phyloP scores from a whole-genome alignment of 2,888 invertebrate species.

The Octodonta nipae region DNA sequence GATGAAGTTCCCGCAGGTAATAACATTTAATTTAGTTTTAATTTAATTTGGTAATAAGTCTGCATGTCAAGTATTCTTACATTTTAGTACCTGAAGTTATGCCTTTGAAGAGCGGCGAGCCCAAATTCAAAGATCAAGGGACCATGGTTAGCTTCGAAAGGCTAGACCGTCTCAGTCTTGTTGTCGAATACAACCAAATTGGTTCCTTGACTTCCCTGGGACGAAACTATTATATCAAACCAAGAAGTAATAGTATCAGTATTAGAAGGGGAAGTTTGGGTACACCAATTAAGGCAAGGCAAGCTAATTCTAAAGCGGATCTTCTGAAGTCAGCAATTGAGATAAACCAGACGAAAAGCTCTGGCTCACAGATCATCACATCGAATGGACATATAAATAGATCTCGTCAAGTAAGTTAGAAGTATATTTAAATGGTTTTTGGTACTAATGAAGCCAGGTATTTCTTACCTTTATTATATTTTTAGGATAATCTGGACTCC shows the following conservation, averaged over 20 bases:
- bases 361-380: conserved; percentile 18
- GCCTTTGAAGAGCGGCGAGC: conserved; percentile 41
- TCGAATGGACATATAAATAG: conserved; percentile 15
- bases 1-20: no score
- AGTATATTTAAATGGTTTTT: not conserved
- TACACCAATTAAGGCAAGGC: conserved; percentile 37
- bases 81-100: not conserved
- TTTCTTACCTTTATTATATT: conserved; percentile 3
- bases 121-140: conserved; percentile 51
- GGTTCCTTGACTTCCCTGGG: conserved; percentile 62
- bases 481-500: not conserved
- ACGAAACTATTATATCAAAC: conserved; percentile 27
- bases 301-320: conserved; percentile 50
- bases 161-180: conserved; percentile 42
- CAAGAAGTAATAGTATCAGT: conserved; percentile 33
- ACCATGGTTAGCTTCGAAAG: conserved; percentile 61
- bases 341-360: conserved; percentile 40
- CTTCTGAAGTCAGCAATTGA: conserved; percentile 57
- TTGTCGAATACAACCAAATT: conserved; percentile 63
- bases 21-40: no score
- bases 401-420: conserved; percentile 6
- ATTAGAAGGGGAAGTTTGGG: conserved; percentile 44
- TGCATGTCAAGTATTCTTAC: no score
- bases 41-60: no score
- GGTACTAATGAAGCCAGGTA: no score